Evolutionary conservation across 64 coral and sea anemone genomes (phyloP).

Genomic region (Montipora efflorescens): DNA sequence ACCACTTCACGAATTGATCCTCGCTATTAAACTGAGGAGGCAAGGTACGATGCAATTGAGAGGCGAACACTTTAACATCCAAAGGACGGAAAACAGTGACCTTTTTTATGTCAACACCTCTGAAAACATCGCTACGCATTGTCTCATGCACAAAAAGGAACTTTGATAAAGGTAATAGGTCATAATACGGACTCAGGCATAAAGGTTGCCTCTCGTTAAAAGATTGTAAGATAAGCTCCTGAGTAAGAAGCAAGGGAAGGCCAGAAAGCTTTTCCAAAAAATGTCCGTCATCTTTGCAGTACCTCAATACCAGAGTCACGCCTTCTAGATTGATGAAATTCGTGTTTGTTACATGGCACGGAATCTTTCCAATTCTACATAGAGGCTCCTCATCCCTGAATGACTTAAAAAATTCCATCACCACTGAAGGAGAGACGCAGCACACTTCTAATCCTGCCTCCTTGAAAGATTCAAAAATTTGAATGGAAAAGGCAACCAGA

Average conservation of each 20-base stretch:
- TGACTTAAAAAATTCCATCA: constrained; percentile 46
- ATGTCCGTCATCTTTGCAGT: constrained; percentile 40
- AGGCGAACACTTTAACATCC: constrained; percentile 30
- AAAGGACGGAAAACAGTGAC: constrained; percentile 42
- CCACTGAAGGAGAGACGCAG: neutral
- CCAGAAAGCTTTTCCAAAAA: constrained; percentile 33
- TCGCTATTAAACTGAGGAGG: neutral
- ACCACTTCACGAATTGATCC: constrained; percentile 21
- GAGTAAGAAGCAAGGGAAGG: constrained; percentile 55
- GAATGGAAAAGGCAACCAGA: neutral
- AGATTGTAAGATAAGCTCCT: neutral
- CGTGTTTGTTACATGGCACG: constrained; percentile 1
- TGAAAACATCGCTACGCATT: constrained; percentile 21
- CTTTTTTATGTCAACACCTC: too few relatives aligned
- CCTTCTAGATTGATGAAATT: neutral
- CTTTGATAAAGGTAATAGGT: neutral
- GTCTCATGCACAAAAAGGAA: constrained; percentile 27
- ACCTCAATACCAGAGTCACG: constrained; percentile 19
- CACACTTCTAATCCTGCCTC: neutral
- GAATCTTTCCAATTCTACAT: neutral
- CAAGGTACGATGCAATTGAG: neutral
- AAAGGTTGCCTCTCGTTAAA: neutral
- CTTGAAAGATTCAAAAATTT: neutral
- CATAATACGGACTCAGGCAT: constrained; percentile 21
- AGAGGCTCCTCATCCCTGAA: neutral